These are phyloP conservation scores for Alloplasta piceator DNA, from an alignment of 2,888 invertebrate species.

Conservation along the genomic window DNA sequence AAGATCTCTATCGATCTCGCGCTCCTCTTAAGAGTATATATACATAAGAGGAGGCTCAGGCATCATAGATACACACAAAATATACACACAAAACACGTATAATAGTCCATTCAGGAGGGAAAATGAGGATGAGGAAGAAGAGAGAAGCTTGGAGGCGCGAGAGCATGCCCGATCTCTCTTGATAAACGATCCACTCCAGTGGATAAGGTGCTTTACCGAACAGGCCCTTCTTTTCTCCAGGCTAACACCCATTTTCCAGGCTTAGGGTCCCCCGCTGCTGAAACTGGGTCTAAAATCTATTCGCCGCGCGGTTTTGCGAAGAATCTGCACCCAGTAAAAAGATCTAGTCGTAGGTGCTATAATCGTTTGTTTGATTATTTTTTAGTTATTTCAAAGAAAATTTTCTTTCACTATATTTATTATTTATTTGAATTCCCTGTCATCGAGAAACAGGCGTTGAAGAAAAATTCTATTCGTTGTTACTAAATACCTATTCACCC, in stretches of 20 bases:
- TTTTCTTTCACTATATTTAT: too few species aligned
- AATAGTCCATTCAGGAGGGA: slow-evolving; percentile 7
- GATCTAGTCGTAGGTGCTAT: too few species aligned
- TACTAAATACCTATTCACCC: too few species aligned
- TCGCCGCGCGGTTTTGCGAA: not conserved
- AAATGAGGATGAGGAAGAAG: slow-evolving; percentile 22
- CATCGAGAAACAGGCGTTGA: too few species aligned
- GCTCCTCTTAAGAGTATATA: not conserved
- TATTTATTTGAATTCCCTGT: too few species aligned
- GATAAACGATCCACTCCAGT: slow-evolving; percentile 56
- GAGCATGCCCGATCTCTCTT: slow-evolving; percentile 48
- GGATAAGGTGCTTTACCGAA: slow-evolving; percentile 52
- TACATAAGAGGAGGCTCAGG: slow-evolving; percentile 33
- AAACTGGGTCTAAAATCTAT: slow-evolving; percentile 39
- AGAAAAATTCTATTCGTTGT: too few species aligned
- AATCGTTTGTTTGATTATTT: too few species aligned
- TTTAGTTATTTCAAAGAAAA: too few species aligned
- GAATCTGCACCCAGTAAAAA: too few species aligned
- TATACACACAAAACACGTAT: not conserved
- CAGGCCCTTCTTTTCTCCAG: slow-evolving; percentile 35
- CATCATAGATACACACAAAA: slow-evolving; percentile 1
- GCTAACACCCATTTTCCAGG: not conserved
- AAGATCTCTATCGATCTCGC: slow-evolving; percentile 57
- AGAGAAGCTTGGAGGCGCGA: slow-evolving; percentile 35
- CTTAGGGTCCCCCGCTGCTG: slow-evolving; percentile 11